These are phyloP conservation scores for Drosophila anomelani DNA, from an alignment of 2,888 invertebrate species.

Conservation along the genomic window DNA sequence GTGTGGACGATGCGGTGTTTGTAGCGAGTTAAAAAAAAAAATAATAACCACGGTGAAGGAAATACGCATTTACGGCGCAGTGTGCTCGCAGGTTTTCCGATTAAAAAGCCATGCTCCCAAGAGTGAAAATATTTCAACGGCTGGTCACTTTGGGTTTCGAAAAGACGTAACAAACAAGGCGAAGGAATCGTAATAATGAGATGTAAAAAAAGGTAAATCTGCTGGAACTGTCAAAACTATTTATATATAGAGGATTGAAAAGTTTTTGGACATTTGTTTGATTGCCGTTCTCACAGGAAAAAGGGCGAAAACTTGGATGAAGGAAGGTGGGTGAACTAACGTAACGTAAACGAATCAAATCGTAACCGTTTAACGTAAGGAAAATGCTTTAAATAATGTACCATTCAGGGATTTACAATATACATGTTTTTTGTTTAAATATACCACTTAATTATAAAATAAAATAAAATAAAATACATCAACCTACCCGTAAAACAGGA, in stretches of 20 bases:
- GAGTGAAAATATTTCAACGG: background rate
- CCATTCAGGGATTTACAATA: background rate
- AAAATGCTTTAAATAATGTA: background rate
- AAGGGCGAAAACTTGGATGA: background rate
- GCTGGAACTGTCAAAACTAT: background rate
- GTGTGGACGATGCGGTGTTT: background rate
- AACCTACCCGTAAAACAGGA: slow-evolving; percentile 88
- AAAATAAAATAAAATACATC: background rate
- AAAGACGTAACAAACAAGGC: background rate
- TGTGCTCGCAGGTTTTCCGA: background rate
- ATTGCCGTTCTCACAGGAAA: background rate
- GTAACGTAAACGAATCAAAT: background rate
- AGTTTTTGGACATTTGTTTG: background rate
- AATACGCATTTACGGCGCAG: slow-evolving; percentile 38
- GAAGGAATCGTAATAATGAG: background rate
- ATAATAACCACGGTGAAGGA: slow-evolving; percentile 16
- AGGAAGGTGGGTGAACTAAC: background rate
- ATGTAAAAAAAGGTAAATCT: background rate
- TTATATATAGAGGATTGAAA: background rate
- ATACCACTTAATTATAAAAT: background rate
- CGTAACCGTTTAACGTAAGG: background rate
- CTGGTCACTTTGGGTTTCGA: background rate
- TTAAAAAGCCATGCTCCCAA: background rate
- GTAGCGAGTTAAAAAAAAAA: slow-evolving; percentile 3
- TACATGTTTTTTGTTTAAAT: background rate